Conservation (phyloP, 2,113 vertebrate species). For the Heliornis fulica region DNA sequence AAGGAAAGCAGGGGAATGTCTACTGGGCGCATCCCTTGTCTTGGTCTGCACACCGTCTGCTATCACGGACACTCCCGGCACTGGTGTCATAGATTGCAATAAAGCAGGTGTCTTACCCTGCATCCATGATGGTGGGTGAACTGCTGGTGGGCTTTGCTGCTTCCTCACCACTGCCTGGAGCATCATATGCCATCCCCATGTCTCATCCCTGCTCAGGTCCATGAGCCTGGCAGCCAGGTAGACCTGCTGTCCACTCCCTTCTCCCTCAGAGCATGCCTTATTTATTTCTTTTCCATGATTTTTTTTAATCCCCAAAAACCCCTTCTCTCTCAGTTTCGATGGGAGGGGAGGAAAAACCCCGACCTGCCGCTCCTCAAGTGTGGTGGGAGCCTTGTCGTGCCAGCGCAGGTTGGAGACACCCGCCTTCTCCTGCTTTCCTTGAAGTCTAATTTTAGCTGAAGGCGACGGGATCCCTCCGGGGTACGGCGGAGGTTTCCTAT, state of each 20-base stretch:
- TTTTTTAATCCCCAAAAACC: neutral
- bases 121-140: accelerated
- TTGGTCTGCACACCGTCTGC: accelerated
- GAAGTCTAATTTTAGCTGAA: conserved; percentile 53
- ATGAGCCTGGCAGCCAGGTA: accelerated
- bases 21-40: neutral
- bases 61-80: accelerated
- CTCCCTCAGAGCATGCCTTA: accelerated
- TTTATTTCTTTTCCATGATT: neutral
- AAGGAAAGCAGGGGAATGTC: neutral
- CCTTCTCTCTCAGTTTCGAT: neutral
- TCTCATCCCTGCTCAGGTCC: accelerated
- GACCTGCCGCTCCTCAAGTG: accelerated
- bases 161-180: accelerated
- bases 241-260: neutral
- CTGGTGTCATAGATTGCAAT: accelerated
- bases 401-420: neutral
- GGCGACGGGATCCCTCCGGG: neutral
- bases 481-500: neutral
- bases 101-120: neutral
- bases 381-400: neutral
- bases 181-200: accelerated
- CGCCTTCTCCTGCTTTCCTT: neutral
- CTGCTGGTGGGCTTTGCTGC: neutral
- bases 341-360: neutral